Base-by-base conservation (phyloP, 2,113 vertebrate species). In the Equus quagga region DNA sequence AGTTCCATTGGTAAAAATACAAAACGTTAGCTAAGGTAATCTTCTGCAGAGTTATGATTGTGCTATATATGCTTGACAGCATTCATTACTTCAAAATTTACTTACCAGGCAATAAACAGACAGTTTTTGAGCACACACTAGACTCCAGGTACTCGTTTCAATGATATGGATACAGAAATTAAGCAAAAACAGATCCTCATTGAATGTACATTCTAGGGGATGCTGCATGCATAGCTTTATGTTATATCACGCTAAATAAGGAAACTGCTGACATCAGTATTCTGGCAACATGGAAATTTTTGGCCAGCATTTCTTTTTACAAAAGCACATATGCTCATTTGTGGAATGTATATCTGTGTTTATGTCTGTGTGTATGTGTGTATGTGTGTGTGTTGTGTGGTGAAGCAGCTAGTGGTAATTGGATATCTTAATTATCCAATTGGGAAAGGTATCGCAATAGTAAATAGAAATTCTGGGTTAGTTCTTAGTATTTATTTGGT, bases 41-140 rank as follows among this genome's bases (percentile, higher is more conserved):
- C 2, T 49, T 92, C 72, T 21, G 2, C 46, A 54, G 82, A 65
- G 3, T 6, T 46, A n/a, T 31, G 41, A 17, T 73, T 93, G 36
- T 41, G 1, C 14, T 6, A 0, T n/a, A 21, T 51, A 46, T 17
- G 17, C 6, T 56, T 28, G 44, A 13, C 0, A 54, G 11, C 0
- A 31, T n/a, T 12, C 2, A n/a, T 70, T 69, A 64, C 6, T 41
- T 78, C n/a, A 93, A 84, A 96, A 70, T 67, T 4, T 51, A 87
- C 26, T 56, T 82, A 69, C 24, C 36, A 1, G 58, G 6, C n/a
- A 51, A 33, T 72, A 28, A 79, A 51, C 5, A 70, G 10, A 33
- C 12, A 44, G 19, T 81, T 73, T 67, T 56, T 31, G 14, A 70
- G 8, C 14, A 36, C 33, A 44, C 49, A 1, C 17, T 72, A 60